These are phyloP conservation scores for Ophioninae sp. DNA, from an alignment of 2,888 invertebrate genomes.

Conservation along the genomic window DNA sequence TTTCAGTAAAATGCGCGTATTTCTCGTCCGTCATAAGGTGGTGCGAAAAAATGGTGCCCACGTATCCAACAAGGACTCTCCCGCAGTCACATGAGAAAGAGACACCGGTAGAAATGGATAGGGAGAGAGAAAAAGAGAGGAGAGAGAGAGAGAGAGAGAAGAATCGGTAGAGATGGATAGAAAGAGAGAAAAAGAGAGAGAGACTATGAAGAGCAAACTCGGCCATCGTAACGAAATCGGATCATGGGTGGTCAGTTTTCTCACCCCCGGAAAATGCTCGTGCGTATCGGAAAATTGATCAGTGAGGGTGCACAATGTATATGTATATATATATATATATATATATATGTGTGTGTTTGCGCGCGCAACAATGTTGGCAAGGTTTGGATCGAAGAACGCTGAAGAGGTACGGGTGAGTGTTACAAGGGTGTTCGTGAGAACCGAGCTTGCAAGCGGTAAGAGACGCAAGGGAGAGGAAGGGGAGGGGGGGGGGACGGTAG, in stretches of 20 bases:
- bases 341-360: background rate
- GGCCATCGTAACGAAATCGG: constrained; percentile 33
- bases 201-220: background rate
- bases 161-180: no score
- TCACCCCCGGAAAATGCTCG: constrained; percentile 53
- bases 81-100: background rate
- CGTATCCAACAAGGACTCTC: no score
- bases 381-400: background rate
- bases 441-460: constrained; percentile 5
- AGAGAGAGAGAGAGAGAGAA: constrained; percentile 18
- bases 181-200: constrained; percentile 5
- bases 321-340: no score
- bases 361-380: background rate
- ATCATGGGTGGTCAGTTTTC: constrained; percentile 53
- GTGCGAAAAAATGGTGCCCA: no score
- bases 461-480: constrained; percentile 61
- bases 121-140: background rate
- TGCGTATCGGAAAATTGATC: constrained; percentile 63
- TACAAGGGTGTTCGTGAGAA: background rate
- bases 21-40: background rate
- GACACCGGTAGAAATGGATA: background rate
- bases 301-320: constrained; percentile 34
- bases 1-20: background rate
- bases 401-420: background rate
- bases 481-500: constrained; percentile 64